phyloP scores from a whole-genome alignment of 2,113 vertebrate genomes.

The Hippotragus niger region DNA sequence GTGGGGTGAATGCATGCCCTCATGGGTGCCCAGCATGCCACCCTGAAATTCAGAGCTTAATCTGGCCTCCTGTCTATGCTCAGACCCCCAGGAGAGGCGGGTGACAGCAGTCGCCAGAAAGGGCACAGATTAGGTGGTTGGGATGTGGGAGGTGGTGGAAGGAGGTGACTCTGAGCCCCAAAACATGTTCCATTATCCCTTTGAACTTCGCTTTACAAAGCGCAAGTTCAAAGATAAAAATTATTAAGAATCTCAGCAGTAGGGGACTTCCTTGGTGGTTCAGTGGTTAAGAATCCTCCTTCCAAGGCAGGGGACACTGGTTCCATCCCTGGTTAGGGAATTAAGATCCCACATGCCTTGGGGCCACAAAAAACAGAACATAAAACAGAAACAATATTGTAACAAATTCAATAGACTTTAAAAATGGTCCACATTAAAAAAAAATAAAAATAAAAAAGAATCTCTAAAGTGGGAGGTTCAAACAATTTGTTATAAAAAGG shows the following conservation, averaged over 20 bases:
- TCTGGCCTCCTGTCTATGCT: background rate
- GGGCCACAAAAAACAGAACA: no score
- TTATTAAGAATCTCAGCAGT: background rate
- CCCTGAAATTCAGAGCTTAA: background rate
- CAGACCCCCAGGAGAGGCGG: background rate
- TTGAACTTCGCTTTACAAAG: background rate
- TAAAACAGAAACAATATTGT: no score
- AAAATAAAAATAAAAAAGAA: no score
- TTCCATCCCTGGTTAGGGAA: background rate
- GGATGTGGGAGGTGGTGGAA: background rate
- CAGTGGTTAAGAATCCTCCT: background rate
- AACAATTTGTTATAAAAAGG: background rate
- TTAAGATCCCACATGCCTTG: background rate
- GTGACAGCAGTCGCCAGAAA: fast-evolving
- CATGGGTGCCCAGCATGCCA: background rate
- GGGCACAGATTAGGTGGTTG: background rate
- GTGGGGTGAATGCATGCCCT: background rate
- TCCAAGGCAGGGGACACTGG: background rate
- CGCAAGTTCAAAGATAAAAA: background rate
- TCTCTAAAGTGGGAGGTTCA: background rate
- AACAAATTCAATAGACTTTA: no score
- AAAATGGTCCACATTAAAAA: no score
- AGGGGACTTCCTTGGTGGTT: background rate
- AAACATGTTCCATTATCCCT: background rate
- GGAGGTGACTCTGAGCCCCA: background rate